phyloP scores from a whole-genome alignment of 35 echinoderm and acorn worm species.

The Ptychodera flava region DNA sequence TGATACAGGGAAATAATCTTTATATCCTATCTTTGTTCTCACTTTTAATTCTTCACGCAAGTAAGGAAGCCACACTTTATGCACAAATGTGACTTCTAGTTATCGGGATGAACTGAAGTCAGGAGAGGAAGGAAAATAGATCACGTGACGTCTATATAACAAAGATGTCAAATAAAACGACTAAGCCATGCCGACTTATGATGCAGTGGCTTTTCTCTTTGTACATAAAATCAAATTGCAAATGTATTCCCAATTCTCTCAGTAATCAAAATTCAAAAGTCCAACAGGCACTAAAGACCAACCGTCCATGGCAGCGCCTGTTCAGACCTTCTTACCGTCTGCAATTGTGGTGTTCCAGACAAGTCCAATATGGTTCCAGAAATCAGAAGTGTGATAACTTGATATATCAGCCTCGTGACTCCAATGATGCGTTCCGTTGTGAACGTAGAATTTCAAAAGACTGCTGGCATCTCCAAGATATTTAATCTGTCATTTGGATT shows the following conservation, averaged over 20 bases:
- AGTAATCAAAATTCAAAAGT: no score
- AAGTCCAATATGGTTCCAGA: neutral
- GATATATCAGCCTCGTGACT: neutral
- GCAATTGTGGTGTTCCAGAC: neutral
- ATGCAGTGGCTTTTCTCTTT: neutral
- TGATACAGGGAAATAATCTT: neutral
- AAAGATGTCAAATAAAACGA: neutral
- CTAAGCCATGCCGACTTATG: neutral
- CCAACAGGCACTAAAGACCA: no score
- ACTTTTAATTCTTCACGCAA: neutral
- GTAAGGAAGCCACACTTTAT: no score
- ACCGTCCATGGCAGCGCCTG: neutral
- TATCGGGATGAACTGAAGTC: neutral
- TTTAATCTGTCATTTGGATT: neutral
- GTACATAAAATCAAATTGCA: neutral
- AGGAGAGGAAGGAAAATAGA: neutral
- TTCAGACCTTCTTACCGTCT: neutral
- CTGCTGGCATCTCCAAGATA: neutral
- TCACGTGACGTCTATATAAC: neutral
- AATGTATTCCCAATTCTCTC: neutral
- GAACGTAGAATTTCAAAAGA: neutral
- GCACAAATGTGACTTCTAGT: no score
- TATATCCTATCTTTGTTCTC: neutral
- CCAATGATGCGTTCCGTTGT: neutral
- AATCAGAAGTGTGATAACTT: neutral